Conservation (phyloP, 2,888 invertebrate species). For the Theretra japonica region DNA sequence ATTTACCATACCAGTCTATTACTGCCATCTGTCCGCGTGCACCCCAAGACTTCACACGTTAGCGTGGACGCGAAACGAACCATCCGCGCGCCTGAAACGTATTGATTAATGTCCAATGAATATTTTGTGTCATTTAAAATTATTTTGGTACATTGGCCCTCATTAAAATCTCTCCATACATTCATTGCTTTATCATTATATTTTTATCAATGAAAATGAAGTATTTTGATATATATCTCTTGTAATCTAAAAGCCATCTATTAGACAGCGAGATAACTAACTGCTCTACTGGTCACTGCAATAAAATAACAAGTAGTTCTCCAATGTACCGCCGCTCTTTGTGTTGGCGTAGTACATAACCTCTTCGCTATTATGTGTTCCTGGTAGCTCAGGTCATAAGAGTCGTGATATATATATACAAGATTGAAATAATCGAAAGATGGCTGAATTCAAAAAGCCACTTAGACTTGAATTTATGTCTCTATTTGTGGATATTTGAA, state of each 20-base stretch:
- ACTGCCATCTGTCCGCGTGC: background rate
- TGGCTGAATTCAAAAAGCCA: too few species aligned
- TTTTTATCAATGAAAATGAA: background rate
- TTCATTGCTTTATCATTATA: background rate
- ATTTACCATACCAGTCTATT: background rate
- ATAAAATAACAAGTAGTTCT: background rate
- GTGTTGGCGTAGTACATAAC: background rate
- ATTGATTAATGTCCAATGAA: background rate
- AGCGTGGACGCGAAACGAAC: background rate
- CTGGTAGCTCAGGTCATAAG: too few species aligned
- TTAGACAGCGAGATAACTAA: background rate
- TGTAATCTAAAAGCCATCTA: background rate
- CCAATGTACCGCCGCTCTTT: background rate
- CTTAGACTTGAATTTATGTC: too few species aligned
- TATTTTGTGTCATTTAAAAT: background rate
- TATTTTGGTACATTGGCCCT: background rate
- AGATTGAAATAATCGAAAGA: too few species aligned
- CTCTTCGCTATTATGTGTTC: too few species aligned
- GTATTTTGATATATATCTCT: background rate
- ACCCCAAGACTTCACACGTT: background rate
- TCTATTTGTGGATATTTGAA: too few species aligned
- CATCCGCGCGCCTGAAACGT: background rate
- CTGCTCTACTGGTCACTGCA: background rate
- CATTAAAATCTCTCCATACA: background rate
- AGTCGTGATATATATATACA: too few species aligned